Conservation (phyloP, 2,113 vertebrate species). For the Helogale parvula region DNA sequence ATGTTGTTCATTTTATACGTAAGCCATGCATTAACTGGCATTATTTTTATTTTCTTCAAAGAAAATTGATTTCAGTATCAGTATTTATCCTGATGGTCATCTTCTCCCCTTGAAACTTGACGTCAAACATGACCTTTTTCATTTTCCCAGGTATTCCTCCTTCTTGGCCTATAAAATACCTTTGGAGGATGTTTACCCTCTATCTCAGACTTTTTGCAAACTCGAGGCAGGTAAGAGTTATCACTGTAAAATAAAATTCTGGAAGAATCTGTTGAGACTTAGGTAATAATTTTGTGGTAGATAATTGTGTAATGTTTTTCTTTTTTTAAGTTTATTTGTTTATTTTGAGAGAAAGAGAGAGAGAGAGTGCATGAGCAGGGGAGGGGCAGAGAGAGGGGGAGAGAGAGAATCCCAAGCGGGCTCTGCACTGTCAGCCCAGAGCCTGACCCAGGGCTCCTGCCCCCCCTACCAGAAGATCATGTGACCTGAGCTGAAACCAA, state of each 20-base stretch:
- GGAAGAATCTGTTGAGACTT: not conserved
- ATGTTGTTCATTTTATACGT: not conserved
- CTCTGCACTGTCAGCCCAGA: too few species aligned
- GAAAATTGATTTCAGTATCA: not conserved
- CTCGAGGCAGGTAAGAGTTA: constrained; percentile 92
- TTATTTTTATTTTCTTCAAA: not conserved
- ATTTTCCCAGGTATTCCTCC: constrained; percentile 50
- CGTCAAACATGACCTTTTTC: not conserved
- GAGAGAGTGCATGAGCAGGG: too few species aligned
- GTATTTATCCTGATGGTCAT: not conserved
- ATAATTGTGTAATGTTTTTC: not conserved
- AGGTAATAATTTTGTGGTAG: not conserved
- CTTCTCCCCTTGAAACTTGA: not conserved
- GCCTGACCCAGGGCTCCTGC: too few species aligned
- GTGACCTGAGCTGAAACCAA: too few species aligned
- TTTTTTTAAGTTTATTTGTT: too few species aligned
- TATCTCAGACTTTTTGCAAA: constrained; percentile 91
- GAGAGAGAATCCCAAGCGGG: too few species aligned
- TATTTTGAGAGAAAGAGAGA: too few species aligned
- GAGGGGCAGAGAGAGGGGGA: too few species aligned
- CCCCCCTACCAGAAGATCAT: too few species aligned
- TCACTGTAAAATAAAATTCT: not conserved
- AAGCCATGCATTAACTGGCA: not conserved
- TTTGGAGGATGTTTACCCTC: constrained; percentile 88
- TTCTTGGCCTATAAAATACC: constrained; percentile 92